Conservation (phyloP, 2,888 invertebrate genomes). For the Polydrusus pterygomalis region DNA sequence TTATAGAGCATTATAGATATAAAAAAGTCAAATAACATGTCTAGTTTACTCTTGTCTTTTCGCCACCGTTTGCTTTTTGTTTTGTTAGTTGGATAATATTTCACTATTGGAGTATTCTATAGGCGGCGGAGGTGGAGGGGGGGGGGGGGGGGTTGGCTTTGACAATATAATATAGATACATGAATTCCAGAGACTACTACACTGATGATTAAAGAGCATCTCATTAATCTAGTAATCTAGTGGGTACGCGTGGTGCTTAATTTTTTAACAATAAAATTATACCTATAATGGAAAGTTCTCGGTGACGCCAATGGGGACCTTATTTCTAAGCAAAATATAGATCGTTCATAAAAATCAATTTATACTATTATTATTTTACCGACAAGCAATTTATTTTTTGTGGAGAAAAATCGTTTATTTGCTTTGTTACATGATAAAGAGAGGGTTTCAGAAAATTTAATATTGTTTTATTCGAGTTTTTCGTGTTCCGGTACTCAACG, state of each 20-base stretch:
- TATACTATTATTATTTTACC: conserved; percentile 32
- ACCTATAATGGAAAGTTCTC: no score
- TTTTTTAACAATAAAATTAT: no score
- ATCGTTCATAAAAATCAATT: conserved; percentile 41
- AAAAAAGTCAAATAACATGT: background rate
- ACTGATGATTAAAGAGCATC: no score
- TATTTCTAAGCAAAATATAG: conserved; percentile 21
- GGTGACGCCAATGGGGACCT: no score
- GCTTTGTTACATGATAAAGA: conserved; percentile 40
- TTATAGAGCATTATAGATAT: no score
- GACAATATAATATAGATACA: no score
- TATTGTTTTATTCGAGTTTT: conserved; percentile 34
- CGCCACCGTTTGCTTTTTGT: conserved; percentile 9
- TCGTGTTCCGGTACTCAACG: conserved; percentile 25
- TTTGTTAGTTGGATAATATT: conserved; percentile 23
- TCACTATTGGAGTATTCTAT: conserved; percentile 13
- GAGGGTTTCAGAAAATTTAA: conserved; percentile 34
- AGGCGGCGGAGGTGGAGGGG: no score
- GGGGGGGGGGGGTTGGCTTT: no score
- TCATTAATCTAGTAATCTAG: no score
- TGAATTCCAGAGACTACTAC: no score
- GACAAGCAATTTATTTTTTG: conserved; percentile 29
- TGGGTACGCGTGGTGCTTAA: no score
- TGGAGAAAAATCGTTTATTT: conserved; percentile 14
- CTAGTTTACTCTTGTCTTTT: conserved; percentile 19